Evolutionary conservation across 2,797 vertebrate genomes (phyloP), one percentile per base, ranked within the genome.

Genomic region (Varecia variegata): DNA sequence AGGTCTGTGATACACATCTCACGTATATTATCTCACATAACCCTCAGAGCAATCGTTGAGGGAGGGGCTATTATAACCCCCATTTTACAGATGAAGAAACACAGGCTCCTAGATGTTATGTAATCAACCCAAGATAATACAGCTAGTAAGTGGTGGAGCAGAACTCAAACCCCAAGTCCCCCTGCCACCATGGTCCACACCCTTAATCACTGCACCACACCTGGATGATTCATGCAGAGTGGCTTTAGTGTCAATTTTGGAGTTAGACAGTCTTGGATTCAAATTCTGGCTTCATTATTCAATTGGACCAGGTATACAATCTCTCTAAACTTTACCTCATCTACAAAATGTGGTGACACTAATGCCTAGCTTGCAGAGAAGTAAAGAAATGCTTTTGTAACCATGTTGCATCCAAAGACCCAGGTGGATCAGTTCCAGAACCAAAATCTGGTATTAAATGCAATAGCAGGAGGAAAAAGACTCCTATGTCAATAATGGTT

Each of bases 381-480:
- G 35, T 73, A 79, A 65, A 90, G 40, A 88, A 40, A 81, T 60
- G 70, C 35, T 94, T 76, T n/a, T 60, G n/a, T 62, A 56, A 86
- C 43, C 38, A 38, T n/a, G 6, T 25, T 77, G n/a, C 7, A 79
- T 73, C 32, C 45, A 54, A 84, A 87, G 76, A 47, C 10, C 74
- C 38, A 47, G 7, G 10, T 5, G 18, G 38, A 13, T 47, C 81
- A 54, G 30, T 52, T 17, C 82, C 82, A 47, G 40, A 92, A 60
- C 40, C 62, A 27, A 79, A 94, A 70, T 40, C 9, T 25, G 68
- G 68, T 71, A 83, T 38, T 43, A 58, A 68, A 73, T 43, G 32
- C 35, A 32, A 32, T 6, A 70, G 21, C n/a, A 70, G 40, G 23
- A 82, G 40, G 35, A 83, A 93, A 85, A 93, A 92, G 30, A 32